phyloP scores from a whole-genome alignment of 2,888 invertebrate species.

The Digitonthophagus gazella region DNA sequence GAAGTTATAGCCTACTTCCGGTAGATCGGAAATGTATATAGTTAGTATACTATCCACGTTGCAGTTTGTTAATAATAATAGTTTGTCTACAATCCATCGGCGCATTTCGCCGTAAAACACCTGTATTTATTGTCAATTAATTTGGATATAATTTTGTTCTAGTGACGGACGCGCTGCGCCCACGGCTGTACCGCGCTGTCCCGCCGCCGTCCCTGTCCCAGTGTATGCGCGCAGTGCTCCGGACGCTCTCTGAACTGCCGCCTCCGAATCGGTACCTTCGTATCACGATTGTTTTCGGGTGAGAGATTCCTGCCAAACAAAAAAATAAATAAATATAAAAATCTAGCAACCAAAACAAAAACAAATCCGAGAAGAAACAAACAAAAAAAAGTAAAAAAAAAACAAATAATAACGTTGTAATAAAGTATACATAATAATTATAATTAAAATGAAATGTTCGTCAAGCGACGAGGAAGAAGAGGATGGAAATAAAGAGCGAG shows the following conservation, averaged over 20 bases:
- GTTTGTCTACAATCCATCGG: no score
- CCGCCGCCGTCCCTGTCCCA: constrained; percentile 43
- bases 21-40: no score
- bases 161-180: constrained; percentile 63
- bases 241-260: constrained; percentile 50
- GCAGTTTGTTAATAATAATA: no score
- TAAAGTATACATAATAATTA: constrained; percentile 34
- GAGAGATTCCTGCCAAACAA: constrained; percentile 52
- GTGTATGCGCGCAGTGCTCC: constrained; percentile 52
- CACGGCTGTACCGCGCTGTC: constrained; percentile 49
- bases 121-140: no score
- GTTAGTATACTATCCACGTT: no score
- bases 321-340: constrained; percentile 32
- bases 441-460: constrained; percentile 31
- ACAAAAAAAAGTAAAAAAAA: constrained; percentile 32
- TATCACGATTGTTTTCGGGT: constrained; percentile 52
- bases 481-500: constrained; percentile 26
- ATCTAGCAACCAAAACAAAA: constrained; percentile 29
- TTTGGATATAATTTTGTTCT: constrained; percentile 39
- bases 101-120: no score
- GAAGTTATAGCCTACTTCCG: no score
- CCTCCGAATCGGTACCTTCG: constrained; percentile 53
- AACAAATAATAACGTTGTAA: constrained; percentile 28
- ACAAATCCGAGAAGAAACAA: constrained; percentile 34
- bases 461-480: constrained; percentile 31